Percentiles rank a stretch among this genome's conserved stretches.
phyloP scores from a whole-genome alignment of 2,888 invertebrate genomes.

The Prionchulus punctatus region DNA sequence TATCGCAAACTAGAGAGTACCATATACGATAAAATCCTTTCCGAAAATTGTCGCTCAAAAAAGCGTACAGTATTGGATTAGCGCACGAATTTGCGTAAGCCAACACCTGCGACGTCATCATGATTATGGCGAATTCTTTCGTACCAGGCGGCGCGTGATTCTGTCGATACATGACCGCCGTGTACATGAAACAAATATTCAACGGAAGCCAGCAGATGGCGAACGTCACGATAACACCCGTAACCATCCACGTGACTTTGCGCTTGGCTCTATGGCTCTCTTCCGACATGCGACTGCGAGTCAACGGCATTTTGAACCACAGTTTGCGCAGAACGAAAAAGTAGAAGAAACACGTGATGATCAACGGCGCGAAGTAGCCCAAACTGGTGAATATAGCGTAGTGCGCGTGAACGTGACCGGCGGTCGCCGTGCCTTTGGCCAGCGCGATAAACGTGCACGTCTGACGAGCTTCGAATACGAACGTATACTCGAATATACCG shows the following conservation, averaged over 20 bases:
- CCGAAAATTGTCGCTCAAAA: constrained; percentile 80
- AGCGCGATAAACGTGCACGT: constrained; percentile 6
- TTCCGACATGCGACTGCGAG: constrained; percentile 22
- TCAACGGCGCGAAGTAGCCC: constrained; percentile 70
- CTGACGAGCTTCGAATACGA: background rate
- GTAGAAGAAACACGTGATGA: constrained; percentile 68
- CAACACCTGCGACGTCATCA: constrained; percentile 18
- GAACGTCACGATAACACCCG: constrained; percentile 51
- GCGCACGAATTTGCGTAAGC: constrained; percentile 88
- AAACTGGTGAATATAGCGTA: constrained; percentile 67
- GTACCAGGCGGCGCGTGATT: constrained; percentile 5
- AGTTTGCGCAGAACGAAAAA: constrained; percentile 70
- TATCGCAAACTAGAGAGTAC: background rate
- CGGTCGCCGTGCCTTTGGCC: constrained; percentile 7
- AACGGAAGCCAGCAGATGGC: constrained; percentile 87
- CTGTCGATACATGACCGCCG: background rate
- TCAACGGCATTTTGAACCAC: constrained; percentile 43
- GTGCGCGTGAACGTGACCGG: constrained; percentile 13
- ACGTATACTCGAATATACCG: constrained; percentile 15
- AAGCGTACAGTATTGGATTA: constrained; percentile 82
- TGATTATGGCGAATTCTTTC: constrained; percentile 9
- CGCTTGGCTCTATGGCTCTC: constrained; percentile 66
- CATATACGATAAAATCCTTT: constrained; percentile 54
- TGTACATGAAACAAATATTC: constrained; percentile 45
- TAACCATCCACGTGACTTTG: constrained; percentile 75